phyloP scores from a whole-genome alignment of 2,888 invertebrate species.

The Drosophila borealis region DNA sequence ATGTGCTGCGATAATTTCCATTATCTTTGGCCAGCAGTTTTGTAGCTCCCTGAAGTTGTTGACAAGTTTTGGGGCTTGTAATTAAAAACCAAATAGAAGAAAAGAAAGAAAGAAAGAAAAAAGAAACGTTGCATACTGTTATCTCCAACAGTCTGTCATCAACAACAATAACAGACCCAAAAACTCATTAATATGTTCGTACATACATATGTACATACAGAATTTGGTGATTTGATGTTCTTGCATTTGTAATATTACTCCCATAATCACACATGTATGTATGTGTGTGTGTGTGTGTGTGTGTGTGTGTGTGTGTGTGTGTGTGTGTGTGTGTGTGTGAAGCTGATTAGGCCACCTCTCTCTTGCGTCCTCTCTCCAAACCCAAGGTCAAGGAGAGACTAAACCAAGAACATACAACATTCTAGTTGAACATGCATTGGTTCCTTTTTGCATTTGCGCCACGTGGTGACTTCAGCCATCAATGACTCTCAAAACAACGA shows the following conservation, averaged over 20 bases:
- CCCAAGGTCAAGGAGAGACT: conserved; percentile 32
- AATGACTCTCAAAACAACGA: conserved; percentile 25
- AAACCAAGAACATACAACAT: conserved; percentile 11
- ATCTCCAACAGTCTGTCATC: conserved; percentile 29
- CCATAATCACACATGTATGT: conserved; percentile 3
- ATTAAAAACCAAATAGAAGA: conserved; percentile 33
- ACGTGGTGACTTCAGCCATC: conserved; percentile 26
- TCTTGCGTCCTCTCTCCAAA: neutral
- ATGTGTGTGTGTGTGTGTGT: neutral
- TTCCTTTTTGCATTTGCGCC: conserved; percentile 13
- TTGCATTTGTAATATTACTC: neutral
- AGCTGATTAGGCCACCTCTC: conserved; percentile 3
- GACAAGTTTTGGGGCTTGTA: conserved; percentile 37
- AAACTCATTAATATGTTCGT: conserved; percentile 42
- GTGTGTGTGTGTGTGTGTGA: neutral
- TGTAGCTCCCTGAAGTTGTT: conserved; percentile 25
- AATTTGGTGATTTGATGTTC: conserved; percentile 5
- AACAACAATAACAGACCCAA: conserved; percentile 9
- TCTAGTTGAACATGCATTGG: conserved; percentile 18
- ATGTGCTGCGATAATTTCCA: conserved; percentile 16
- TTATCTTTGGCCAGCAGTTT: conserved; percentile 22
- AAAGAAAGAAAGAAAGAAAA: conserved; percentile 1
- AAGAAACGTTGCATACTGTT: conserved; percentile 20
- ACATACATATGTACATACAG: neutral
- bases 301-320: neutral